These are phyloP conservation scores for Sprattus sprattus DNA, from an alignment of 2,113 vertebrate species.

Conservation along the genomic window DNA sequence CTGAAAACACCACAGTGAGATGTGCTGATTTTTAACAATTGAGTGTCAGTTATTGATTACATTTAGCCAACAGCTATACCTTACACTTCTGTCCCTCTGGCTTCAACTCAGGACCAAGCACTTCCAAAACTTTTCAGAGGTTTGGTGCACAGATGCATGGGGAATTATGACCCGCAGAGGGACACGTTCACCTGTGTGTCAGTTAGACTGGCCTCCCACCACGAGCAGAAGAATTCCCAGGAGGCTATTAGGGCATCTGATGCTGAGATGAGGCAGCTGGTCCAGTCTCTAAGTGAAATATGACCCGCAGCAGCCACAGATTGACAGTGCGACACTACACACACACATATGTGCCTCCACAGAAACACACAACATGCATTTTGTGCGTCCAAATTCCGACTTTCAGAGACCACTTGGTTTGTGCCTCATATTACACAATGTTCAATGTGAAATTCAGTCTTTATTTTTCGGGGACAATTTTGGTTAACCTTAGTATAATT, in stretches of 20 bases:
- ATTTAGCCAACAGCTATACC: not conserved
- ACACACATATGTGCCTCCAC: not conserved
- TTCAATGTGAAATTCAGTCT: not conserved
- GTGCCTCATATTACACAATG: not conserved
- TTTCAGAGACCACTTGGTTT: not conserved
- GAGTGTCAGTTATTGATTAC: not conserved
- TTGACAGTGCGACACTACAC: not conserved
- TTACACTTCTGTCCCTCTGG: not conserved
- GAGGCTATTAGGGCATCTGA: conserved; percentile 79
- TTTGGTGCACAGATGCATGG: conserved; percentile 86
- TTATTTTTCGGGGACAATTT: not conserved
- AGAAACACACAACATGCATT: not conserved
- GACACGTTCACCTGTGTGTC: conserved; percentile 85
- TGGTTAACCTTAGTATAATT: not conserved
- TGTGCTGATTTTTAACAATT: not conserved
- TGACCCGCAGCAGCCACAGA: conserved; percentile 52
- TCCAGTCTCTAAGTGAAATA: conserved; percentile 75
- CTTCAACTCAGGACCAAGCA: conserved; percentile 77
- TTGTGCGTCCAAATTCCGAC: not conserved
- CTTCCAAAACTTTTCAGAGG: conserved; percentile 91
- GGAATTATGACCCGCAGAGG: conserved; percentile 82
- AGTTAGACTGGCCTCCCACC: conserved; percentile 77
- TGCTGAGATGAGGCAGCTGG: conserved; percentile 77
- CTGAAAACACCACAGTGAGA: not conserved
- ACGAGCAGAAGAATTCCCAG: conserved; percentile 83